A percentile compares a stretch with the other conserved stretches of the same genome.
These are phyloP conservation scores for Melolontha melolontha DNA, from an alignment of 2,888 invertebrate species.

Conservation along the genomic window DNA sequence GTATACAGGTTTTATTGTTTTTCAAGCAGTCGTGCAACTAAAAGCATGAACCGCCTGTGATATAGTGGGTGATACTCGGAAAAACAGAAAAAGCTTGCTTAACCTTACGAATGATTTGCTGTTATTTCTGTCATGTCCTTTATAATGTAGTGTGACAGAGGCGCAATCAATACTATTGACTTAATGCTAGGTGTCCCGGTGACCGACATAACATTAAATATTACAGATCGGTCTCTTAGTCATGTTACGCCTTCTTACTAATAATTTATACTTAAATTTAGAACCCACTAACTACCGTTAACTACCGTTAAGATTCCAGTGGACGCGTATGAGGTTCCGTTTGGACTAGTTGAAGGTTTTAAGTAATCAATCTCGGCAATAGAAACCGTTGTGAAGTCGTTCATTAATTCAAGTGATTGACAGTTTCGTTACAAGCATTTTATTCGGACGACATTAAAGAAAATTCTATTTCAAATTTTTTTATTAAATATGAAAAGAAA, in stretches of 20 bases:
- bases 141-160: conserved; percentile 31
- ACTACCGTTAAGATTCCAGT: conserved; percentile 16
- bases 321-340: neutral
- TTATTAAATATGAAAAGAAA: neutral
- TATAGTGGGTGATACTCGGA: conserved; percentile 25
- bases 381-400: conserved; percentile 1
- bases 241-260: conserved; percentile 37
- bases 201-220: conserved; percentile 39
- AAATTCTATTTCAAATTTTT: conserved; percentile 1
- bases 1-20: conserved; percentile 13
- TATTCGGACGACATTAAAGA: conserved; percentile 16
- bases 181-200: conserved; percentile 39
- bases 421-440: conserved; percentile 16
- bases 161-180: conserved; percentile 37
- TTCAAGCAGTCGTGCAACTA: too few relatives aligned
- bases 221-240: conserved; percentile 35
- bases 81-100: conserved; percentile 28
- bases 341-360: conserved; percentile 1
- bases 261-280: conserved; percentile 21
- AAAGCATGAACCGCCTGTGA: conserved; percentile 17
- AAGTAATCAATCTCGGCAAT: neutral
- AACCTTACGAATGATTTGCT: conserved; percentile 42
- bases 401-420: conserved; percentile 18
- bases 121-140: conserved; percentile 39
- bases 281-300: conserved; percentile 15